Evolutionary conservation across 2,888 invertebrate genomes (phyloP), one percentile per base, ranked within the genome.

Genomic region (Rhagophthalmus giganteus): DNA sequence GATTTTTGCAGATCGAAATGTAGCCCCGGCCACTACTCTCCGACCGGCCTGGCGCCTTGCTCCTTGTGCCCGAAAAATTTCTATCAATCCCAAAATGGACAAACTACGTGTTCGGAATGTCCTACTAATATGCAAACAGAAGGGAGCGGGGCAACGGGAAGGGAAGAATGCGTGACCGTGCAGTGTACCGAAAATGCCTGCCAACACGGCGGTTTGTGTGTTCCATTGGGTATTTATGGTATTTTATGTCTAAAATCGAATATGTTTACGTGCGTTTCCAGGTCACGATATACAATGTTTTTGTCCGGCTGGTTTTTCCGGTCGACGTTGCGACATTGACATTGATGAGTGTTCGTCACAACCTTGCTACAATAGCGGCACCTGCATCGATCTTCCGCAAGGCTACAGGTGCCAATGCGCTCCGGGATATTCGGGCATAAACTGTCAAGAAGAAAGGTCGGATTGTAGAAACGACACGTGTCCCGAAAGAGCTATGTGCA

Each of bases 401-500:
- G 93, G 93, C 8, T 96, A 94, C 69, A 83, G 87, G 61, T 96
- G 96, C 64, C 85, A 90, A 56, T 96, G 96, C 69, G 83, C 87
- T 0, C 81, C 86, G 2, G 94, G 94, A 30, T 94, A 93, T 65
- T 85, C 87, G 5, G 94, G 94, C n/a, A 84, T 93, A 24, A 94
- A 94, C 69, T 97, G 97, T 69, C 95, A 97, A 77, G 91, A 94
- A 70, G 94, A 95, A 74, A 83, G 87, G 63, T 87, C 90, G 9
- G 94, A 96, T 65, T 96, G 94, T 69, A 79, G 80, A 60, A 89
- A 88, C 68, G 89, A 91, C 55, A 92, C 96, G 0, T 98, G 98
- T 64, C 93, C 94, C 1, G 95, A 94, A 69, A 81, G 94, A 66
- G 96, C 96, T 2, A 94, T 95, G 91, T 98, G 98, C 74, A 95